A percentile compares a stretch with the other conserved stretches of the same genome.
Evolutionary conservation across 2,888 invertebrate genomes (phyloP).

Genomic region (Copidosoma aretas): DNA sequence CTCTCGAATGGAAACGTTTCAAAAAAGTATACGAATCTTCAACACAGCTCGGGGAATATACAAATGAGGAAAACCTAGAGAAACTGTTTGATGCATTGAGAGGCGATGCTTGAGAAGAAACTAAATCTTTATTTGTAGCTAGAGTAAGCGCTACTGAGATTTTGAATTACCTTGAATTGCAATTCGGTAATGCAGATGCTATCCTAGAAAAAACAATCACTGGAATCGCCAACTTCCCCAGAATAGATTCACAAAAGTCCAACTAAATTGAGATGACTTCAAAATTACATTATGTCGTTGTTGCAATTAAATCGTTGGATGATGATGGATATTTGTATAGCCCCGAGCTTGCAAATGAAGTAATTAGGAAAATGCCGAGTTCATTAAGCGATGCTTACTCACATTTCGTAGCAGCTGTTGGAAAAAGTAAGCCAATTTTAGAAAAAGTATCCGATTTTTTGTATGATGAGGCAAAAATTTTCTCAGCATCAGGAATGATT

Average conservation of each 20-base stretch:
- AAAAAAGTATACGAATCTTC: conserved; percentile 16
- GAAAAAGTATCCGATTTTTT: no score
- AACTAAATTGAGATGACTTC: conserved; percentile 8
- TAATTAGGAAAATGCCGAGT: background rate
- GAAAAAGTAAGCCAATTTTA: no score
- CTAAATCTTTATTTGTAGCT: background rate
- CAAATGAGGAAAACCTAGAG: conserved; percentile 12
- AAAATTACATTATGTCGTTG: conserved; percentile 13
- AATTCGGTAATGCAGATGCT: conserved; percentile 2
- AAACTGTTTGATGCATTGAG: conserved; percentile 11
- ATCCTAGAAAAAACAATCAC: background rate
- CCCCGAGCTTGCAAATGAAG: background rate
- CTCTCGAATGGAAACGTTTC: conserved; percentile 17
- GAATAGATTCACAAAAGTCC: background rate
- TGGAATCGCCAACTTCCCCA: background rate
- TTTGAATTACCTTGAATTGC: background rate
- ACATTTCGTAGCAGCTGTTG: background rate
- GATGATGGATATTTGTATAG: background rate
- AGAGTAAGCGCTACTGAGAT: no score
- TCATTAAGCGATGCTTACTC: background rate
- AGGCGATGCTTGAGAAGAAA: background rate
- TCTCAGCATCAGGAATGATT: no score
- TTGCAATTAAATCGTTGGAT: conserved; percentile 14
- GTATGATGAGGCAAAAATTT: no score
- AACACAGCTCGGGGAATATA: conserved; percentile 8